Evolutionary conservation across 2,797 vertebrate species (phyloP).

Genomic region (Channallabes apus): DNA sequence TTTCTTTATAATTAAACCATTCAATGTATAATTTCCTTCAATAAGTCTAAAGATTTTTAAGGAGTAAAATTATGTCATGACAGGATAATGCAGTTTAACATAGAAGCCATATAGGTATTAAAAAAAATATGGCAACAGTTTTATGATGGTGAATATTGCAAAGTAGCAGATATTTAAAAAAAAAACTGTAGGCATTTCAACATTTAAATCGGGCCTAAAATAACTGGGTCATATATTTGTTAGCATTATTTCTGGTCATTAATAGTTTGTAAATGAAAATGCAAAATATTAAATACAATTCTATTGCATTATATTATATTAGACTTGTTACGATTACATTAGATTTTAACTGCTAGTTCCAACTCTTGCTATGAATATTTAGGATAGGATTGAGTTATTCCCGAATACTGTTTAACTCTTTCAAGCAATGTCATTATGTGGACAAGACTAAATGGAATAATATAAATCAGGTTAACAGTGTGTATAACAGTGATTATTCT

Average conservation of each 20-base stretch:
- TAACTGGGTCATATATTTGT: neutral
- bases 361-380: neutral
- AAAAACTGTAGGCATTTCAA: neutral
- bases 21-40: neutral
- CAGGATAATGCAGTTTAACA: neutral
- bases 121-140: neutral
- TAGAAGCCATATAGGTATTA: neutral
- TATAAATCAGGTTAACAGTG: neutral
- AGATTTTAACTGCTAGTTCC: too few relatives aligned
- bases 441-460: neutral
- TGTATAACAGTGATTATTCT: neutral
- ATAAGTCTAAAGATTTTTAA: neutral
- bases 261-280: neutral
- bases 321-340: too few relatives aligned
- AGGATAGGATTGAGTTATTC: neutral
- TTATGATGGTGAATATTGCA: neutral
- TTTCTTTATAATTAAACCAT: neutral
- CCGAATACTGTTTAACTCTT: too few relatives aligned
- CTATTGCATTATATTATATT: too few relatives aligned
- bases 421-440: neutral
- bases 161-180: neutral
- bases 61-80: neutral
- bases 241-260: neutral
- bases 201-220: neutral
- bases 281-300: neutral